Percentiles rank a stretch among this genome's conserved stretches.
Evolutionary conservation across 1,140 invertebrate genomes (phyloP).

Genomic region (Neodiprion lecontei): DNA sequence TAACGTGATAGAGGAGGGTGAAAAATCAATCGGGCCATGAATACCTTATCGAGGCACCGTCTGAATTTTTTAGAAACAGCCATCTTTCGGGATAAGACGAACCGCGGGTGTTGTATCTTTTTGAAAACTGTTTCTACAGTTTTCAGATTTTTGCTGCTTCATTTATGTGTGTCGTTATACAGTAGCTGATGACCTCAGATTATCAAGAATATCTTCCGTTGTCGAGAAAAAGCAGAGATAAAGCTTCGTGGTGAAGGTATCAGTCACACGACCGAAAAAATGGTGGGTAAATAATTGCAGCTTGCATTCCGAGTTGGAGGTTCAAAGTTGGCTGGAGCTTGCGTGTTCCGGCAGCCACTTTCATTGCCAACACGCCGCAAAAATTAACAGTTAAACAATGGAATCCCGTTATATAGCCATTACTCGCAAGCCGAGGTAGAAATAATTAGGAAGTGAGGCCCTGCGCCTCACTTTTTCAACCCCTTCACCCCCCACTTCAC

Average conservation of each 20-base stretch:
- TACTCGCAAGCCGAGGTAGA: constrained; percentile 41
- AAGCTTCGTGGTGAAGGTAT: background rate
- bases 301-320: background rate
- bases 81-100: too few relatives aligned
- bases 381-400: constrained; percentile 52
- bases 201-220: too few relatives aligned
- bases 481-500: background rate
- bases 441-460: constrained; percentile 41
- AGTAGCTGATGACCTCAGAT: too few relatives aligned
- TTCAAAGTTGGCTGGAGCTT: background rate
- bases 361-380: constrained; percentile 35
- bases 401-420: constrained; percentile 42
- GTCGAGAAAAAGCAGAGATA: too few relatives aligned
- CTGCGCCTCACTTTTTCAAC: constrained; percentile 5
- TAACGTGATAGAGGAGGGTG: too few relatives aligned
- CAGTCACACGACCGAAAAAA: background rate
- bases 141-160: too few relatives aligned
- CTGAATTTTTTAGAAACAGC: too few relatives aligned
- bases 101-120: too few relatives aligned
- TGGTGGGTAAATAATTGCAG: background rate
- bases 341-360: constrained; percentile 1
- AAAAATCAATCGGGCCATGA: too few relatives aligned
- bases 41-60: too few relatives aligned
- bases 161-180: too few relatives aligned
- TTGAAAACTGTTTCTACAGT: too few relatives aligned